A percentile compares a stretch with the other conserved stretches of the same genome.
Evolutionary conservation across 2,113 vertebrate genomes (phyloP).

Genomic region (Neotragus moschatus): DNA sequence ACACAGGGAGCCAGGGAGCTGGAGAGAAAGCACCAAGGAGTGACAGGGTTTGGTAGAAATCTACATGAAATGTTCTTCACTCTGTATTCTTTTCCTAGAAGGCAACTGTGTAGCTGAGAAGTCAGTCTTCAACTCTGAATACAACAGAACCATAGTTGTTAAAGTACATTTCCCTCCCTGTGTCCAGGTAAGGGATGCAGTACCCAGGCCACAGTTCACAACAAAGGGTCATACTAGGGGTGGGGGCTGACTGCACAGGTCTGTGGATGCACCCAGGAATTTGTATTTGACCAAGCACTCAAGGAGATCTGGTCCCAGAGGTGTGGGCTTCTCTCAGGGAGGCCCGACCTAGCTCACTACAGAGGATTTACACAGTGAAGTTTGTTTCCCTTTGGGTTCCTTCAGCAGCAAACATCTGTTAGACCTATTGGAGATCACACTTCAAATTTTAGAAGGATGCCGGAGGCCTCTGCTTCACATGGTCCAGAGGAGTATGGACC

Average conservation of each 20-base stretch:
- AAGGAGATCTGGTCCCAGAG: background rate
- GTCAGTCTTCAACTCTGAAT: background rate
- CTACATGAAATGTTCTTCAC: background rate
- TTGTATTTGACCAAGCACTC: background rate
- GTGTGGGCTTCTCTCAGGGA: background rate
- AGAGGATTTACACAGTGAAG: fast-evolving
- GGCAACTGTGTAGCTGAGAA: background rate
- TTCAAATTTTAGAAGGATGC: background rate
- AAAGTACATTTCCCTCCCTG: background rate
- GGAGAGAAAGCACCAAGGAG: background rate
- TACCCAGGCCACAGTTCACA: background rate
- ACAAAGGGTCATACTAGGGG: background rate
- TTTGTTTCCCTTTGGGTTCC: background rate
- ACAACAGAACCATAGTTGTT: background rate
- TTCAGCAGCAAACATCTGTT: background rate
- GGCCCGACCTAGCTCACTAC: background rate
- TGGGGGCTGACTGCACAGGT: background rate
- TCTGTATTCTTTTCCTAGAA: background rate
- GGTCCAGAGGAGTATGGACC: background rate
- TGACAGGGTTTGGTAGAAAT: background rate
- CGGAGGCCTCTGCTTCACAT: background rate
- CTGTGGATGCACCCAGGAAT: background rate
- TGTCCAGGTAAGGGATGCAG: background rate
- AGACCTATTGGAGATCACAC: background rate
- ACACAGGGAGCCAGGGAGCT: slow-evolving; percentile 90